Conservation (phyloP, 2,888 invertebrate species). For the Venustoraphidia nigricollis region DNA sequence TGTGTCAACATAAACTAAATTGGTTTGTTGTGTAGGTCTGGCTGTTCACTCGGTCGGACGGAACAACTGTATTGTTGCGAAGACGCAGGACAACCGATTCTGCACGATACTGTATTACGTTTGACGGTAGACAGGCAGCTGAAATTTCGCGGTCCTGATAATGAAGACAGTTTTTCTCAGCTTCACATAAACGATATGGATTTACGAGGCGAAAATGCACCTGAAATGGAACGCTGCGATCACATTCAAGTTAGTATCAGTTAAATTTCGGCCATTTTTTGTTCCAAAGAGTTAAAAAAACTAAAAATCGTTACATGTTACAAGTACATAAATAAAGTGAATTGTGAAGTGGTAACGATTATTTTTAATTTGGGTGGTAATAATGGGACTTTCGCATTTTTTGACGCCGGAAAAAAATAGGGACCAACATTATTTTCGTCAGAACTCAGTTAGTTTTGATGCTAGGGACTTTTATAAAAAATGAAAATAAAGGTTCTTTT, state of each 20-base stretch:
- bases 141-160: constrained; percentile 5
- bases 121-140: constrained; percentile 41
- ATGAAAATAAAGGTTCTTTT: too few relatives aligned
- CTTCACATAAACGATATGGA: too few relatives aligned
- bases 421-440: too few relatives aligned
- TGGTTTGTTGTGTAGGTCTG: neutral
- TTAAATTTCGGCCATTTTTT: neutral
- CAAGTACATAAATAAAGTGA: too few relatives aligned
- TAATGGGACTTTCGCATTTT: too few relatives aligned
- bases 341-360: too few relatives aligned
- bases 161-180: constrained; percentile 8
- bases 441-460: too few relatives aligned
- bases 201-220: neutral
- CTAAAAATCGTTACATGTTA: too few relatives aligned
- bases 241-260: constrained; percentile 4
- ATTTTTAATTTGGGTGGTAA: too few relatives aligned
- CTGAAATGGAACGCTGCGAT: constrained; percentile 2
- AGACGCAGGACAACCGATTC: constrained; percentile 63
- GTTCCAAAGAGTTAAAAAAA: neutral
- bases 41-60: constrained; percentile 17
- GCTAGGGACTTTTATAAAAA: too few relatives aligned
- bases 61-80: constrained; percentile 62
- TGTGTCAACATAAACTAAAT: too few relatives aligned
- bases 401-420: too few relatives aligned
- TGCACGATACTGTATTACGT: constrained; percentile 77